phyloP scores from a whole-genome alignment of 2,888 invertebrate species.

The Troides oblongomaculatus region DNA sequence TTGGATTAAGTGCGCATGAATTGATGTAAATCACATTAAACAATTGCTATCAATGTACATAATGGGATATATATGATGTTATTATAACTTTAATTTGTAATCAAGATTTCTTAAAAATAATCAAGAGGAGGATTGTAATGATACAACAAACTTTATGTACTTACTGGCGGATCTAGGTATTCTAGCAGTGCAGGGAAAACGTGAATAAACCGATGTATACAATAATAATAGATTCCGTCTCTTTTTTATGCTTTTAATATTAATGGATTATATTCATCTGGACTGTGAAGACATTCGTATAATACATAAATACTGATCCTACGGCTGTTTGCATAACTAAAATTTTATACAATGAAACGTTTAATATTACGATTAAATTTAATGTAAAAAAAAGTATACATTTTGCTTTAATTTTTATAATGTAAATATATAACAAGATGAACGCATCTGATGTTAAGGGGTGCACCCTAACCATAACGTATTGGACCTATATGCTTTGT shows the following conservation, averaged over 20 bases:
- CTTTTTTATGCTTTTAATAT: conserved; percentile 4
- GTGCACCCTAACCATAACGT: too few species aligned
- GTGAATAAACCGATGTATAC: background rate
- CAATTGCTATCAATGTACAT: conserved; percentile 4
- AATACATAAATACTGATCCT: conserved; percentile 1
- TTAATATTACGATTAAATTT: too few species aligned
- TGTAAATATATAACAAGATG: too few species aligned
- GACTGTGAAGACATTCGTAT: background rate
- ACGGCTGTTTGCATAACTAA: background rate
- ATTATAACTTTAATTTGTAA: background rate
- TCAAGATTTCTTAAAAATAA: background rate
- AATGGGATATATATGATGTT: background rate
- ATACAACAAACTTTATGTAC: background rate
- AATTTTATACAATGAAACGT: background rate
- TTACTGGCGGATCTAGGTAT: background rate
- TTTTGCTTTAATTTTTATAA: too few species aligned
- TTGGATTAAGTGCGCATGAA: background rate
- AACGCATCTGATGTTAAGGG: too few species aligned
- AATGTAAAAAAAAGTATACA: too few species aligned
- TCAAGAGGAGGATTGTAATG: background rate
- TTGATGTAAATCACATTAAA: background rate
- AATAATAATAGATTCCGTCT: conserved; percentile 6
- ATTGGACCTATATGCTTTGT: too few species aligned
- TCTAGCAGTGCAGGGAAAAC: background rate
- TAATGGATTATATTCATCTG: background rate